These are phyloP conservation scores for Sinella curviseta DNA, from an alignment of 1,140 invertebrate species.

Conservation along the genomic window DNA sequence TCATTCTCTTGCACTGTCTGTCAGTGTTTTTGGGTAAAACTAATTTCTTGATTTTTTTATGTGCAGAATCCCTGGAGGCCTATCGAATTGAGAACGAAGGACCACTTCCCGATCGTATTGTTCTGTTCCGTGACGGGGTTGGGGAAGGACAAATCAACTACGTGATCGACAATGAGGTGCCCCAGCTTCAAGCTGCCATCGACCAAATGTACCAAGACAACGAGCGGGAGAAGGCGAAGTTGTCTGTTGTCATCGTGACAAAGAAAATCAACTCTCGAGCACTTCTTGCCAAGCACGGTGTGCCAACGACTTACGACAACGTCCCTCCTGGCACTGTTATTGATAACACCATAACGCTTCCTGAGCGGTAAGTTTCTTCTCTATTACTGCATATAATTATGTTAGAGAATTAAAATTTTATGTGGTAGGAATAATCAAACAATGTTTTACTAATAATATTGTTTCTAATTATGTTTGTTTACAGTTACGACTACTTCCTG, in stretches of 20 bases:
- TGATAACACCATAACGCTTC: conserved; percentile 60
- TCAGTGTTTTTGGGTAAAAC: not conserved
- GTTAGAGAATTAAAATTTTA: not conserved
- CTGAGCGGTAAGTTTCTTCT: conserved; percentile 55
- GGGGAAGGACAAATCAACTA: conserved; percentile 47
- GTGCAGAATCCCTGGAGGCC: conserved; percentile 49
- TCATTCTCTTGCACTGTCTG: too few relatives aligned
- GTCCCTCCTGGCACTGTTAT: conserved; percentile 63
- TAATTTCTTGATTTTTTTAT: conserved; percentile 27
- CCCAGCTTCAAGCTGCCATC: conserved; percentile 62
- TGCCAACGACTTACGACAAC: conserved; percentile 54
- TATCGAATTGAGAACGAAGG: conserved; percentile 48
- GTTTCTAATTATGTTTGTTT: conserved; percentile 38
- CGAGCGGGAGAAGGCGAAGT: conserved; percentile 65
- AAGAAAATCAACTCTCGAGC: conserved; percentile 87
- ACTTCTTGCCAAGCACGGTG: conserved; percentile 54
- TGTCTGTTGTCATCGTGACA: conserved; percentile 82
- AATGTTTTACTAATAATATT: not conserved
- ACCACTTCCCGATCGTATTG: conserved; percentile 31
- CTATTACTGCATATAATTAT: not conserved
- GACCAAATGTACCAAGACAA: conserved; percentile 60
- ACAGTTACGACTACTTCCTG: conserved; percentile 78
- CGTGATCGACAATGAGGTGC: conserved; percentile 69
- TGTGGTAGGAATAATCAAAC: not conserved
- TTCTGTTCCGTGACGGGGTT: conserved; percentile 47